Percentiles rank a stretch among this genome's conserved stretches.
These are phyloP conservation scores for Spongilla lacustris DNA, from an alignment of 37 sponge, comb jelly and placozoan species.

Conservation along the genomic window DNA sequence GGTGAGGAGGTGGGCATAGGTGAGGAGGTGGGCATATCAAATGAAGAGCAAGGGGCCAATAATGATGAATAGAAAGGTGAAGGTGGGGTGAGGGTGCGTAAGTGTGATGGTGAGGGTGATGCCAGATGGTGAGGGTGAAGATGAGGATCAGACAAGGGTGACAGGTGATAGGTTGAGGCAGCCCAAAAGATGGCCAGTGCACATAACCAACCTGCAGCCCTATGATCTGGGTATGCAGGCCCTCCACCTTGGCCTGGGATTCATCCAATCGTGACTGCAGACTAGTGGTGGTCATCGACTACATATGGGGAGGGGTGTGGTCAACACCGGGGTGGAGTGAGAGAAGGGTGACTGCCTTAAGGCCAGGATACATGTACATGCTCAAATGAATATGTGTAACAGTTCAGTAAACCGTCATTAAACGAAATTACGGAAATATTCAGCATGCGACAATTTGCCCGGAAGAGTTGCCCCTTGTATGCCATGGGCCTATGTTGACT, in stretches of 20 bases:
- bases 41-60: background rate
- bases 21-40: background rate
- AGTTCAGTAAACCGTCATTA: no score
- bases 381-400: no score
- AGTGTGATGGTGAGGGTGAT: no score
- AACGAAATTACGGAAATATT: no score
- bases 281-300: slow-evolving; percentile 31
- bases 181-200: background rate
- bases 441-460: no score
- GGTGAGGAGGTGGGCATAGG: no score
- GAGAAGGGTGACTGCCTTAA: no score
- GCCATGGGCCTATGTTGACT: no score
- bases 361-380: no score
- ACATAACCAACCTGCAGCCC: slow-evolving; percentile 42
- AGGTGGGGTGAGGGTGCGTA: no score
- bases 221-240: slow-evolving; percentile 41
- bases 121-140: background rate
- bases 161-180: background rate
- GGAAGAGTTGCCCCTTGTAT: no score
- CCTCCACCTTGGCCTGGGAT: slow-evolving; percentile 30
- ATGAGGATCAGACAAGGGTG: background rate
- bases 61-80: no score
- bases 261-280: slow-evolving; percentile 57
- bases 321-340: background rate
- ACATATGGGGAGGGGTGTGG: background rate